Evolutionary conservation across 2,888 invertebrate genomes (phyloP), one percentile per base, ranked within the genome.

Genomic region (Criorhina ranunculi): DNA sequence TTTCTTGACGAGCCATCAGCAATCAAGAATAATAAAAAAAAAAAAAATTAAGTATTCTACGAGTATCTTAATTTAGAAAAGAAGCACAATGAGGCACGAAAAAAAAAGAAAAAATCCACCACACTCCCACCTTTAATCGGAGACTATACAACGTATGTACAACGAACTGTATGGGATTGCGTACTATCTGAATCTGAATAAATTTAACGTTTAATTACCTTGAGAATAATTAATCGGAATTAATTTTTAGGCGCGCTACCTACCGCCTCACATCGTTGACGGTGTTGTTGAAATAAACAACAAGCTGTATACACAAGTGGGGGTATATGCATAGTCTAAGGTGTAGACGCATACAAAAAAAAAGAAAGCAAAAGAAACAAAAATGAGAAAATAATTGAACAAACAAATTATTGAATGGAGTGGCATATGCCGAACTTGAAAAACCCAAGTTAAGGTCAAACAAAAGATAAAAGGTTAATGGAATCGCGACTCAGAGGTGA

Each of bases 391-490:
- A 64, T 85, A 80, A 85, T 85, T 85, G 75, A 75, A 60, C 80
- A 85, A 80, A 80, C 80, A 80, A 80, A 80, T 80, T 69, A 80
- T 75, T 70, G 62, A 76, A 66, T 75, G 59, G 29, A 59, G 64
- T 69, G 64, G 33, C 57, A 55, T 67, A 69, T 79, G 79, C 53
- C 85, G 80, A 85, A 75, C 85, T 80, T 75, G 85, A 85, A 85
- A 66, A 66, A 6, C 44, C 60, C 73, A 70, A 75, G 53, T 44
- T 80, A 80, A 85, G 85, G 80, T 80, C 80, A 85, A 75, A 85
- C 69, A 76, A 80, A 75, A 85, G 80, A 85, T 80, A 80, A 80
- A 85, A 85, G 80, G 70, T 85, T 85, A 76, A 80, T 80, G 85
- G 64, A 80, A 80, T 75, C 40, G n/a, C n/a, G 57, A 59, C 67